A percentile compares a stretch with the other conserved stretches of the same genome.
These are phyloP conservation scores for Drosophila bocki DNA, from an alignment of 1,140 invertebrate genomes.

Conservation along the genomic window DNA sequence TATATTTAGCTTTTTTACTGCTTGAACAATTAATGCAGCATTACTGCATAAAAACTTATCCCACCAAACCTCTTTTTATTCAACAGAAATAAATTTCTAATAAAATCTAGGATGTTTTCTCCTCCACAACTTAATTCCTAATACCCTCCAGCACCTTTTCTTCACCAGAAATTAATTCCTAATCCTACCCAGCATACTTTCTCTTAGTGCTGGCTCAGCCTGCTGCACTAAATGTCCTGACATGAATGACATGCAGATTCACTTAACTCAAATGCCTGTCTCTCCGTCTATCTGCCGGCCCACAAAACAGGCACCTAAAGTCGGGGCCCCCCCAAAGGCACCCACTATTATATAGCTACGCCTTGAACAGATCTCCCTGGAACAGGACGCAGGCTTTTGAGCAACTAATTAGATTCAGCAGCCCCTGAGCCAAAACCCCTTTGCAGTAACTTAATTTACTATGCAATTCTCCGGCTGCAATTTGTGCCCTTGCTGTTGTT, in stretches of 20 bases:
- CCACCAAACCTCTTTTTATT: background rate
- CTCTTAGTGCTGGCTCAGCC: conserved; percentile 17
- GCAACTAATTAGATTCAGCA: conserved; percentile 75
- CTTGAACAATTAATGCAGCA: too few species aligned
- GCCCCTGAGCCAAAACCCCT: conserved; percentile 21
- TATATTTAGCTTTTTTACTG: too few species aligned
- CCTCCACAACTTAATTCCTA: background rate
- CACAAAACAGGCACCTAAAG: conserved; percentile 13
- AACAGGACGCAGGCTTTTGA: conserved; percentile 56
- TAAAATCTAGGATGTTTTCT: background rate
- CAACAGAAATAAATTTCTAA: background rate
- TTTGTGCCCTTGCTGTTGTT: conserved; percentile 13
- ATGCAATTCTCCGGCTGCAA: conserved; percentile 64
- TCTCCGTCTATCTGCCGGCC: conserved; percentile 36
- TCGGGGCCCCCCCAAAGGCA: background rate
- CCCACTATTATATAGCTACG: background rate
- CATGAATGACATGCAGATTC: conserved; percentile 81
- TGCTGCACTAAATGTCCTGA: conserved; percentile 71
- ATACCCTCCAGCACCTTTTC: too few species aligned
- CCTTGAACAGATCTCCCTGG: background rate
- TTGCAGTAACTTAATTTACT: conserved; percentile 73
- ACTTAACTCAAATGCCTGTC: conserved; percentile 69
- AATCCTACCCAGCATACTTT: background rate
- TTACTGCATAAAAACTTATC: too few species aligned
- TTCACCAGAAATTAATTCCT: too few species aligned